Evolutionary conservation across 2,113 vertebrate genomes (phyloP), one percentile per base, ranked within the genome.

Genomic region (Cephalopholis sonnerati): DNA sequence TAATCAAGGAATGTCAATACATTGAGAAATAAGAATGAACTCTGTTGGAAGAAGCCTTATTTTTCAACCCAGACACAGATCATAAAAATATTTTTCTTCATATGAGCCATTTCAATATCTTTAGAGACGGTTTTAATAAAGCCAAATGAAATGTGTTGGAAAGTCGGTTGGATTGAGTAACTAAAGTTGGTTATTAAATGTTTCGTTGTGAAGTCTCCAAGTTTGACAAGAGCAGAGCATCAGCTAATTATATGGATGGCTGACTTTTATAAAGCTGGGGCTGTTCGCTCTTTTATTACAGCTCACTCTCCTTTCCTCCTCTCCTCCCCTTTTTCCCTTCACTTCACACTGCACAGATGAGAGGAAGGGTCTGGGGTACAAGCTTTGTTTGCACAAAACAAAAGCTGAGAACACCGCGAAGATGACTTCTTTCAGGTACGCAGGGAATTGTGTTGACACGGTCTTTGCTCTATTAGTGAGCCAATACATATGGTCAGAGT

Each of bases 241-340:
- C 61, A 50, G 82, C 79, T 72, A 89, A 89, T 88, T 90, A 92
- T 59, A 82, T 24, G 77, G 83, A 76, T 79, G 85, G 61, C 24
- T 88, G 85, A 70, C 71, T 80, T 87, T 84, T 50, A 83, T 66
- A 61, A 82, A 59, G 36, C n/a, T 13, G 3, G 32, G 50, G 50
- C 62, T 58, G 57, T 54, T 68, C 7, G 58, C 66, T 80, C 72
- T 69, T 58, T 66, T 74, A 44, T 63, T 72, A 77, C 9, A 58
- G 27, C 36, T 41, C 44, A 41, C 46, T 76, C 53, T 24, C 75
- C 32, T 64, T 67, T 51, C 32, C 25, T 72, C 77, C 57, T 25
- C 15, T 5, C 0, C 44, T 73, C 20, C 54, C 1, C 0, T 67
- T 81, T 51, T 62, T 48, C 24, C 39, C 18, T 25, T 75, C 10